phyloP scores from a whole-genome alignment of 2,113 vertebrate genomes.

The Cochlearius cochlearius region DNA sequence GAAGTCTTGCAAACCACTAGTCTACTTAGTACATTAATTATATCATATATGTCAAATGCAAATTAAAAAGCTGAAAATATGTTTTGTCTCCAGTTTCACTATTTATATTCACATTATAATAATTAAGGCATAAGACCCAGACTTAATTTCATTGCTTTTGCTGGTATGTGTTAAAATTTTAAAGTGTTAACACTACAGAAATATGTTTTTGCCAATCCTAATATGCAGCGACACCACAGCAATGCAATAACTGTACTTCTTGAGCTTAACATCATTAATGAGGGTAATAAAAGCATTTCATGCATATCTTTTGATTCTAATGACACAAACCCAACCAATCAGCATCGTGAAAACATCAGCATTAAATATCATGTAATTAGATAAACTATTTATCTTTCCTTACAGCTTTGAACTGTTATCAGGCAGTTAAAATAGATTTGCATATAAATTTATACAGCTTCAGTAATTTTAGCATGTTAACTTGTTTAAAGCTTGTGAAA shows the following conservation, averaged over 20 bases:
- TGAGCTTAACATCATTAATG: slow-evolving; percentile 9
- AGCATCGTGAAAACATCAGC: not conserved
- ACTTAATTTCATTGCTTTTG: not conserved
- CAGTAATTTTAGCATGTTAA: not conserved
- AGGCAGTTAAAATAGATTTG: slow-evolving; percentile 7
- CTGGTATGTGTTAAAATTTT: not conserved
- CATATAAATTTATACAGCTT: not conserved
- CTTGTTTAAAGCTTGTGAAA: not conserved
- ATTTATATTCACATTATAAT: not conserved
- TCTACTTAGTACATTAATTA: not conserved
- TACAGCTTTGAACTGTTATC: not conserved
- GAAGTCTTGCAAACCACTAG: not conserved
- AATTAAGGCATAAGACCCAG: not conserved
- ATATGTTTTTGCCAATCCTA: not conserved
- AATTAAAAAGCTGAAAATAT: not conserved
- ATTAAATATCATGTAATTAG: slow-evolving; percentile 31
- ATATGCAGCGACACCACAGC: not conserved
- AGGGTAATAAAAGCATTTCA: not conserved
- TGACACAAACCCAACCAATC: not conserved
- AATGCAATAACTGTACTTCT: not conserved
- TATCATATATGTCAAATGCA: not conserved
- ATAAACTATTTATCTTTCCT: slow-evolving; percentile 29
- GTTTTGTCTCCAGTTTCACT: not conserved
- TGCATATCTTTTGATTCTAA: slow-evolving; percentile 17
- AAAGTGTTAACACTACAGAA: not conserved